These are phyloP conservation scores for Xiphorhynchus erythropygius DNA, from an alignment of 2,797 vertebrate genomes.

Conservation along the genomic window DNA sequence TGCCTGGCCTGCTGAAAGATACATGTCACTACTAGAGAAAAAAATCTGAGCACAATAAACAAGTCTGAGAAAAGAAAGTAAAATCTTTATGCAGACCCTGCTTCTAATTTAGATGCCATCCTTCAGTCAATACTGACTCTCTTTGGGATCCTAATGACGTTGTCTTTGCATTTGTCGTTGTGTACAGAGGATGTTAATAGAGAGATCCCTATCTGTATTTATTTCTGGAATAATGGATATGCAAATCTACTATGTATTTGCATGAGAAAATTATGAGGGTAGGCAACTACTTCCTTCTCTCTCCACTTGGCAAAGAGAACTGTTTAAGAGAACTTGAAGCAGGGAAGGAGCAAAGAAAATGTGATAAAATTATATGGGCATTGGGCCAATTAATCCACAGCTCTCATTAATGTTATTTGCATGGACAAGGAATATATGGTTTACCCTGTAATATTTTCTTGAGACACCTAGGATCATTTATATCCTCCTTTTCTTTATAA, in stretches of 20 bases:
- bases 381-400: not conserved
- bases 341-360: constrained; percentile 24
- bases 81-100: not conserved
- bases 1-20: not conserved
- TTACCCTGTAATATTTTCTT: not conserved
- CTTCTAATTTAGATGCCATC: not conserved
- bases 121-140: not conserved
- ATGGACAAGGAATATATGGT: not conserved
- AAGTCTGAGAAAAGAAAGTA: not conserved
- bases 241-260: not conserved
- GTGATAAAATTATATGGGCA: not conserved
- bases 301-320: not conserved
- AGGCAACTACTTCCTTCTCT: not conserved
- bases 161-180: not conserved
- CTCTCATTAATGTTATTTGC: constrained; percentile 33
- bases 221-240: not conserved
- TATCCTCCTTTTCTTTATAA: not conserved
- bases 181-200: not conserved
- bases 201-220: not conserved
- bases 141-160: not conserved
- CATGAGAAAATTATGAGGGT: not conserved
- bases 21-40: not conserved
- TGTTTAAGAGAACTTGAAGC: not conserved
- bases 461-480: not conserved
- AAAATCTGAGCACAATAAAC: not conserved